A percentile compares a stretch with the other conserved stretches of the same genome.
These are phyloP conservation scores for Aldrovandia affinis DNA, from an alignment of 2,797 vertebrate species.

Conservation along the genomic window DNA sequence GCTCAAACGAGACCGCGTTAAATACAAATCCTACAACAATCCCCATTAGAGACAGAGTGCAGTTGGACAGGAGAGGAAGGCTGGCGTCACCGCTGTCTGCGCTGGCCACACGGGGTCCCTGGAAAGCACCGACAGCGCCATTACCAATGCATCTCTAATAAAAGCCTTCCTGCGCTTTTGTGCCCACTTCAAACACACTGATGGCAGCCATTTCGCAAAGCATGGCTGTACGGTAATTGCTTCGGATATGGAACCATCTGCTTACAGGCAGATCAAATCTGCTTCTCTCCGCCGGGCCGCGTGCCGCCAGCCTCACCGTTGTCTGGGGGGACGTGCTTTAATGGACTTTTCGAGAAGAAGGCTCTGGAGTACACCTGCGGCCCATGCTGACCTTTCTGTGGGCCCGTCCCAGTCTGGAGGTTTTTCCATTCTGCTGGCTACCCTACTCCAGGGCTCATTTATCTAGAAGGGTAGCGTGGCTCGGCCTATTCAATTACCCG, in stretches of 20 bases:
- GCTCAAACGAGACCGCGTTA: constrained; percentile 2
- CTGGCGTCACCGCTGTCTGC: background rate
- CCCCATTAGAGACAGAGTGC: background rate
- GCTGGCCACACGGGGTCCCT: background rate
- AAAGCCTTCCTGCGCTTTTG: constrained; percentile 48
- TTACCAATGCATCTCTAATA: constrained; percentile 59
- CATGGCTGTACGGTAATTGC: constrained; percentile 55
- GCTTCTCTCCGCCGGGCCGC: constrained; percentile 52
- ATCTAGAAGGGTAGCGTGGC: background rate
- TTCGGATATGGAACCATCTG: constrained; percentile 65
- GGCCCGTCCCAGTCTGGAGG: background rate
- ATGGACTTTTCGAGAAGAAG: constrained; percentile 55
- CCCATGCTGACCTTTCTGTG: constrained; percentile 47
- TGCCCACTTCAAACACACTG: constrained; percentile 55
- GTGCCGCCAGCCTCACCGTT: constrained; percentile 42
- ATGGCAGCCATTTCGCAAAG: constrained; percentile 55
- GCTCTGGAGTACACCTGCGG: constrained; percentile 54
- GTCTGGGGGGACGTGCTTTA: constrained; percentile 59
- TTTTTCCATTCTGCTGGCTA: background rate
- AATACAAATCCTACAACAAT: constrained; percentile 6
- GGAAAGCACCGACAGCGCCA: constrained; percentile 30
- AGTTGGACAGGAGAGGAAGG: background rate
- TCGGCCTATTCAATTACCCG: background rate
- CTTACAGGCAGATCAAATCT: constrained; percentile 64
- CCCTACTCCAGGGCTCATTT: background rate